phyloP scores from a whole-genome alignment of 2,113 vertebrate species.

The Siniperca knerii region DNA sequence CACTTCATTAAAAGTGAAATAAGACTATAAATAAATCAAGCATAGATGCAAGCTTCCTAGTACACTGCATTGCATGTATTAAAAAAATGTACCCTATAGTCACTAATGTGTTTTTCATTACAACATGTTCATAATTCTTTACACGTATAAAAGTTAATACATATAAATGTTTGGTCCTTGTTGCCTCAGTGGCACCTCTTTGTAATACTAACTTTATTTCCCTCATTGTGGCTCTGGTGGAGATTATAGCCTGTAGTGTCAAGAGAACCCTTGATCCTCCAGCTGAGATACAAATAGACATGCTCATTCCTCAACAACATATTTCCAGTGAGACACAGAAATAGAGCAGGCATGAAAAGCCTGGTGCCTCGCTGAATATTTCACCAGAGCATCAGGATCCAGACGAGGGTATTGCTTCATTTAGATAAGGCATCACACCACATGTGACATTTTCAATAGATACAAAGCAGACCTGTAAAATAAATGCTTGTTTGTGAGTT shows the following conservation, averaged over 20 bases:
- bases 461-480: not conserved
- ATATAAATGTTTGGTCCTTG: not conserved
- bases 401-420: not conserved
- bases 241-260: not conserved
- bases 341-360: constrained; percentile 7
- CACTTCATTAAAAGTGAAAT: not conserved
- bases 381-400: not conserved
- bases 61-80: too few species aligned
- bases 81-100: not conserved
- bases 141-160: not conserved
- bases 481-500: not conserved
- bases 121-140: not conserved
- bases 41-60: not conserved
- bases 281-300: constrained; percentile 9
- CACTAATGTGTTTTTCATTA: not conserved
- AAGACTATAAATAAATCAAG: not conserved
- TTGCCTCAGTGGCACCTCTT: not conserved
- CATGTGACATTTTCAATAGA: not conserved
- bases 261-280: constrained; percentile 3
- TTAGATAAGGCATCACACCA: not conserved
- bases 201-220: not conserved
- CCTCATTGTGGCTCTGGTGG: not conserved
- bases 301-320: not conserved
- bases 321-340: constrained; percentile 18
- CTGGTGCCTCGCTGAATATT: not conserved